Conservation (phyloP, 2,888 invertebrate genomes). For the Mystacides longicornis region DNA sequence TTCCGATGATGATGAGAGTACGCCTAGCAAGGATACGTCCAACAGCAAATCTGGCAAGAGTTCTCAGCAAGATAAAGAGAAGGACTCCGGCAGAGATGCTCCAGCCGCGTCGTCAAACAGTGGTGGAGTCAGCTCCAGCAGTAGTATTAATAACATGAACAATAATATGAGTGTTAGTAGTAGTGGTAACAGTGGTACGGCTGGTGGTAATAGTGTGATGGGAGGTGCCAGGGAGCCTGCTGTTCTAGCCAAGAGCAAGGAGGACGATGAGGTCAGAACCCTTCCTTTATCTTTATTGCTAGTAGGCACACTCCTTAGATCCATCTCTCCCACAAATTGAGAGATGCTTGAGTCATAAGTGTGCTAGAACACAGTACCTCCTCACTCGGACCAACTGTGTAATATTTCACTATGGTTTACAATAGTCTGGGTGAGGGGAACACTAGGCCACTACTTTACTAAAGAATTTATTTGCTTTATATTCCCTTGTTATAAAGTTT, state of each 20-base stretch:
- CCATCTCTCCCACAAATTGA: constrained; percentile 42
- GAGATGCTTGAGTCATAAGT: constrained; percentile 51
- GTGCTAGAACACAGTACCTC: constrained; percentile 45
- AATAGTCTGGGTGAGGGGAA: constrained; percentile 12
- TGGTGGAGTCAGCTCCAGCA: not conserved
- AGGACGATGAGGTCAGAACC: constrained; percentile 44
- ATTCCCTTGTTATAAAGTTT: too few species aligned
- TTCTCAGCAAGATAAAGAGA: constrained; percentile 30
- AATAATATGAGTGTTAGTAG: not conserved
- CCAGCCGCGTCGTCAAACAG: not conserved
- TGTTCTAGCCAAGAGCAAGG: constrained; percentile 20
- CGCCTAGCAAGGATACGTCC: constrained; percentile 28
- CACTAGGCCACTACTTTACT: not conserved
- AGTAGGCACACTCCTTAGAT: constrained; percentile 36
- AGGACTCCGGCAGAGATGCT: constrained; percentile 29
- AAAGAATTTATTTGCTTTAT: not conserved
- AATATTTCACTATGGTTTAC: not conserved
- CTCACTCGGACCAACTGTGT: constrained; percentile 27
- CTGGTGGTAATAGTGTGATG: too few species aligned
- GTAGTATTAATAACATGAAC: not conserved
- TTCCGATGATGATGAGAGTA: constrained; percentile 82
- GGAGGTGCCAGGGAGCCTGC: constrained; percentile 25
- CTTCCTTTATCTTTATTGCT: not conserved
- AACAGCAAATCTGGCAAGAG: constrained; percentile 33
- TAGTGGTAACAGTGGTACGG: too few species aligned